Evolutionary conservation across 2,888 invertebrate species (phyloP), one percentile per base, ranked within the genome.

Genomic region (Aphidius colemani): DNA sequence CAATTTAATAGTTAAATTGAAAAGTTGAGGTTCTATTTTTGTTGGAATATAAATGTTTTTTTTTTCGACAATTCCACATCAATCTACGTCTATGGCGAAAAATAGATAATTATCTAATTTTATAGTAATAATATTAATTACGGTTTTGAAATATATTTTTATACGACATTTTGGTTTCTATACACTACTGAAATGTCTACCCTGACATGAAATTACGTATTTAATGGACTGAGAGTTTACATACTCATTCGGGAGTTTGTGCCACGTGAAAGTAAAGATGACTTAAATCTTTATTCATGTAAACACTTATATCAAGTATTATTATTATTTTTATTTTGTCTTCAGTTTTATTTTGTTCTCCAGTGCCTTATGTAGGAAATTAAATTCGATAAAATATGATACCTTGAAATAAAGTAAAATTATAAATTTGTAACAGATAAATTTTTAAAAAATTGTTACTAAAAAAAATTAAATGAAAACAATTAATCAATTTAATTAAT

Each of bases 141-240:
- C 66, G 46, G 56, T 66, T 46, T 63, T 64, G 65, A 67, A 58
- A 60, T 66, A 58, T 66, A 61, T 61, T 65, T 63, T 57, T 55
- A 69, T 65, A 60, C 45, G 45, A 30, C n/a, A 41, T 40, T 49
- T 59, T 51, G 30, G 9, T 60, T 45, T n/a, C 39, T 50, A 53
- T 64, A 51, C 44, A 76, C 79, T 81, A 81, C 74, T 71, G 74
- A 80, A 78, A 82, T 75, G 81, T 85, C 88, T 88, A 91, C 91
- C 91, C 91, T 91, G 91, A 90, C 90, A 90, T 88, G 89, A 90
- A 90, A 90, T 91, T 91, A 91, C 91, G 91, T 91, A 91, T 82
- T 82, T 91, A 88, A 90, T 89, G 89, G 90, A 89, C 89, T 86
- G 85, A 84, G 85, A 85, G 85, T 85, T 83, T 83, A 80, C 6